phyloP scores from a whole-genome alignment of 2,797 vertebrate genomes.

The Dryobates pubescens region DNA sequence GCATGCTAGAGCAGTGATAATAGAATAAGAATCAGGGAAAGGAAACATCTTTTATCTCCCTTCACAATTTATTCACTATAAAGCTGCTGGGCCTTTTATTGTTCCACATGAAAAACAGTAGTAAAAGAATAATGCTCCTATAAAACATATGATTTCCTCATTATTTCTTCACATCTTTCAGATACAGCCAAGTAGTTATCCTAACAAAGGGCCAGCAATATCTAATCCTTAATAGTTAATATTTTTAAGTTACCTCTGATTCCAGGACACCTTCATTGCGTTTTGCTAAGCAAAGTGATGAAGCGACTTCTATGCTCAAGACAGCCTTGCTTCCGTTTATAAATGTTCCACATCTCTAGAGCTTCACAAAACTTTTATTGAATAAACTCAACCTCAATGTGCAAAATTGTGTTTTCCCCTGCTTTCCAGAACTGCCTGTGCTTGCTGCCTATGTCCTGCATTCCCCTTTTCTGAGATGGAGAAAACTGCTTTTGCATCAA shows the following conservation, averaged over 20 bases:
- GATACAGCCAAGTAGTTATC: neutral
- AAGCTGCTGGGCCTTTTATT: constrained; percentile 21
- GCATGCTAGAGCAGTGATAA: neutral
- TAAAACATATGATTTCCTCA: constrained; percentile 18
- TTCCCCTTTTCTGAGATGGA: neutral
- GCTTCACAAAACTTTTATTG: neutral
- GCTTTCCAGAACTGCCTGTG: neutral
- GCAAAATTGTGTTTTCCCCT: neutral
- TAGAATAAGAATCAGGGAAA: neutral
- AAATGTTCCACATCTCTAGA: neutral
- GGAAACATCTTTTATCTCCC: neutral
- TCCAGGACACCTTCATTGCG: neutral
- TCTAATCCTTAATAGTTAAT: neutral
- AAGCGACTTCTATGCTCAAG: neutral
- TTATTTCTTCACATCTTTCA: constrained; percentile 12
- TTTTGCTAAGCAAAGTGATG: neutral
- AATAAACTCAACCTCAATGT: neutral
- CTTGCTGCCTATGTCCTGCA: neutral
- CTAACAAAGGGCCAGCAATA: neutral
- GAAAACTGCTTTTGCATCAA: neutral
- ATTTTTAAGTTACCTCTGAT: neutral
- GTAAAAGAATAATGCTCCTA: neutral
- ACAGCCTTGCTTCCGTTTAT: neutral
- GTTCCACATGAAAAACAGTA: constrained; percentile 17
- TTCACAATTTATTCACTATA: neutral